These are phyloP conservation scores for Halocaridina rubra DNA, from an alignment of 2,888 invertebrate species.

Conservation along the genomic window DNA sequence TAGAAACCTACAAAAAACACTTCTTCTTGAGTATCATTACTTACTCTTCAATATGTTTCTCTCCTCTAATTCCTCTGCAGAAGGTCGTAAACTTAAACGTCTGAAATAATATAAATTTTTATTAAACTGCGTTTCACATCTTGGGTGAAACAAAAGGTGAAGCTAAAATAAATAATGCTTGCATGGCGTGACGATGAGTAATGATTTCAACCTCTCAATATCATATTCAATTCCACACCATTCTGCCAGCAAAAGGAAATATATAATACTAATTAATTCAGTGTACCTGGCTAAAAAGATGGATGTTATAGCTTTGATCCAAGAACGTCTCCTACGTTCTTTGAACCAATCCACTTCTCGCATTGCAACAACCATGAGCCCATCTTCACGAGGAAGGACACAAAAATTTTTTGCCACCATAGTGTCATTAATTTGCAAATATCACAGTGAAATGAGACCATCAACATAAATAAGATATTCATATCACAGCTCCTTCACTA, in stretches of 20 bases:
- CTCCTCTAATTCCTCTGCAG: constrained; percentile 96
- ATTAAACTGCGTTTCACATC: too few relatives aligned
- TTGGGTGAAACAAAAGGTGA: too few relatives aligned
- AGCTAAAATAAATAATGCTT: too few relatives aligned
- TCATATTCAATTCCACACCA: background rate
- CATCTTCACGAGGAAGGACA: constrained; percentile 31
- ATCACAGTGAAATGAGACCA: constrained; percentile 10
- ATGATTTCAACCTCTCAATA: background rate
- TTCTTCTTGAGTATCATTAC: too few relatives aligned
- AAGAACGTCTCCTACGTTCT: constrained; percentile 41
- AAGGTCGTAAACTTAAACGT: constrained; percentile 96
- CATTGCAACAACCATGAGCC: constrained; percentile 41
- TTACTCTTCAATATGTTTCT: constrained; percentile 97
- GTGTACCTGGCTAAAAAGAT: constrained; percentile 50
- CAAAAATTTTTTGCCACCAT: constrained; percentile 39
- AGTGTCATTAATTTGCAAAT: background rate
- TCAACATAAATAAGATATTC: background rate
- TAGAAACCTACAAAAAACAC: too few relatives aligned
- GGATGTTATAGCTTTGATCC: constrained; percentile 49
- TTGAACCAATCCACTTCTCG: constrained; percentile 49
- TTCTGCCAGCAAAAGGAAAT: background rate
- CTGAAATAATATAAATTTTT: constrained; percentile 69
- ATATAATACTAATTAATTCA: background rate
- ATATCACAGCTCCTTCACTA: background rate
- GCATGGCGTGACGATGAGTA: background rate